Evolutionary conservation across 2,797 vertebrate species (phyloP), one percentile per base, ranked within the genome.

Genomic region (Crenuchus spilurus): DNA sequence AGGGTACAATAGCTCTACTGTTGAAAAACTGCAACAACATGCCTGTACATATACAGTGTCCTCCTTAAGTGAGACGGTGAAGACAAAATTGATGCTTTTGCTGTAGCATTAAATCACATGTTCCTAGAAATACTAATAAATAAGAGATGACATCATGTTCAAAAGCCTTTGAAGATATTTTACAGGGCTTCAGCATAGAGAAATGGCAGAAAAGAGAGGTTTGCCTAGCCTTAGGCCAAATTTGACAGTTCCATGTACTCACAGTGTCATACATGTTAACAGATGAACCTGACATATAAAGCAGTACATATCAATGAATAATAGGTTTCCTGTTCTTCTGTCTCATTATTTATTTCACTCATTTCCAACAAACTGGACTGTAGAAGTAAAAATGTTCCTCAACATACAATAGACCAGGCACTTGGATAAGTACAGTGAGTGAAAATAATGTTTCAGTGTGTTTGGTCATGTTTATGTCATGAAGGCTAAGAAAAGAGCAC

Each of bases 1-100:
- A 2, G 37, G 28, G 60, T 1, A 62, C 60, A 62, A 62, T 62
- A 62, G 60, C 5, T 26, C 60, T 28, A 28, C 60, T 62, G 60
- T 62, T 28, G 22, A 26, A 62, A 18, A 22, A n/a, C 5, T 26
- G n/a, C 37, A 20, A 60, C n/a, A 2, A 26, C 37, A 62, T 62
- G 35, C 22, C 58, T 28, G 24, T 42, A 28, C 37, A 24, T 22
- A 6, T 61, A 61, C n/a, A 42, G 22, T 9, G 2, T 16, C 37
- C 60, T n/a, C 24, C 13, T 28, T 42, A 62, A 62, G 60, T 35
- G 57, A 24, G 57, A 60, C 14, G 4, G 30, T 20, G 57, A 37
- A 37, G 57, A 9, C 6, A 55, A 52, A 55, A 55, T 55, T 55
- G 52, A 31, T 55, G 52, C 28, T 55, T 30, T 31, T 6, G 14